Evolutionary conservation across 1,140 invertebrate genomes (phyloP).

Genomic region (Drosophila prosaltans): DNA sequence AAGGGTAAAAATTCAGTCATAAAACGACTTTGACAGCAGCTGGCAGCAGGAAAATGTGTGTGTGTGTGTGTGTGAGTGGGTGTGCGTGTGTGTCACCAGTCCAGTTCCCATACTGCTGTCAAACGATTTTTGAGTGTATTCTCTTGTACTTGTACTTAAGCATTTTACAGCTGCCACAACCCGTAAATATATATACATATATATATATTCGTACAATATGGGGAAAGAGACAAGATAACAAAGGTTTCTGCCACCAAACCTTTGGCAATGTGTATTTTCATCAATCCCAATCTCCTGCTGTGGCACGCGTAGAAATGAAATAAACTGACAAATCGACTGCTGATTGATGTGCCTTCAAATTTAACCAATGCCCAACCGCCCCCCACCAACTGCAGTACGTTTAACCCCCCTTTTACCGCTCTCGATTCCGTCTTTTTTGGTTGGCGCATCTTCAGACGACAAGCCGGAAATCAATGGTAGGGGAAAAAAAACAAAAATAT

Average conservation of each 20-base stretch:
- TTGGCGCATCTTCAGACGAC: conserved; percentile 13
- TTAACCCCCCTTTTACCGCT: too few species aligned
- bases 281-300: not conserved
- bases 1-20: conserved; percentile 8
- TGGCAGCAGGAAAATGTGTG: not conserved
- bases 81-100: not conserved
- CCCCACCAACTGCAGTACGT: conserved; percentile 5
- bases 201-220: conserved; percentile 19
- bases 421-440: too few species aligned
- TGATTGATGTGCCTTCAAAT: conserved; percentile 66
- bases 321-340: conserved; percentile 54
- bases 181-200: conserved; percentile 35
- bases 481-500: not conserved
- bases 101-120: not conserved
- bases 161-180: conserved; percentile 28
- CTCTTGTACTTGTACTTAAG: conserved; percentile 5
- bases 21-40: conserved; percentile 9
- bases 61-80: too few species aligned
- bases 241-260: conserved; percentile 18
- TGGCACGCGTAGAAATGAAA: conserved; percentile 15
- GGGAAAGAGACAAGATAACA: conserved; percentile 19
- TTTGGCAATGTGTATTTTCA: not conserved
- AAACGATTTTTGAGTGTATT: conserved; percentile 25
- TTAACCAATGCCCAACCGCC: conserved; percentile 18
- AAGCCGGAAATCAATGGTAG: conserved; percentile 20